Evolutionary conservation across 2,113 vertebrate species (phyloP), one percentile per base, ranked within the genome.

Genomic region (Dunckerocampus dactyliophorus): DNA sequence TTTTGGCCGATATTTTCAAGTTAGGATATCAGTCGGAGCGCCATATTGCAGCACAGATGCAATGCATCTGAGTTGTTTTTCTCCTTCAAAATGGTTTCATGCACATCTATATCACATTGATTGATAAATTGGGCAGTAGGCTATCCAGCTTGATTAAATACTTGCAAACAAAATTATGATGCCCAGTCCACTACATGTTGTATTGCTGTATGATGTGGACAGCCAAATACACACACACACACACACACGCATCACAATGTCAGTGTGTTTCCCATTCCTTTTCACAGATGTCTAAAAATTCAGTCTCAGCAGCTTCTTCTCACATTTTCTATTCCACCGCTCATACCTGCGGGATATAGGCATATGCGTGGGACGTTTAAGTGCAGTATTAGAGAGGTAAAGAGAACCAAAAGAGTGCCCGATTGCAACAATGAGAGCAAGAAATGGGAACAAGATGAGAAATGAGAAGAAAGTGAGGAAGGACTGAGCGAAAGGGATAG

Each of bases 231-330:
- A 62, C 6, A 53, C 16, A 17, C 6, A 21, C 1, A 1, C 22
- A 24, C 43, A 60, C 45, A 11, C 2, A 47, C 15, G 52, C 11
- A 46, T 69, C 52, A 52, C 54, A 55, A 62, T 77, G 57, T 64
- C 69, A 67, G 50, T 48, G 69, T 64, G 78, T 83, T 75, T 84
- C 72, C 39, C 45, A 78, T 84, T 82, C 77, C 84, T 72, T 85
- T 81, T 72, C 74, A 79, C 28, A 72, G 66, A 68, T 76, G 69
- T 75, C 76, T 76, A 58, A 76, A 78, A 84, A 74, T 67, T 72
- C 74, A 21, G 47, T 76, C 63, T 80, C 70, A 72, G 76, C 81
- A 79, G 54, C 70, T 84, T 74, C 47, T 47, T 74, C 45, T 45
- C 59, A 14, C 75, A 74, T 52, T 74, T 75, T 39, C 34, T 39